These are phyloP conservation scores for Phorcus lineatus DNA, from an alignment of 2,888 invertebrate genomes.

Conservation along the genomic window DNA sequence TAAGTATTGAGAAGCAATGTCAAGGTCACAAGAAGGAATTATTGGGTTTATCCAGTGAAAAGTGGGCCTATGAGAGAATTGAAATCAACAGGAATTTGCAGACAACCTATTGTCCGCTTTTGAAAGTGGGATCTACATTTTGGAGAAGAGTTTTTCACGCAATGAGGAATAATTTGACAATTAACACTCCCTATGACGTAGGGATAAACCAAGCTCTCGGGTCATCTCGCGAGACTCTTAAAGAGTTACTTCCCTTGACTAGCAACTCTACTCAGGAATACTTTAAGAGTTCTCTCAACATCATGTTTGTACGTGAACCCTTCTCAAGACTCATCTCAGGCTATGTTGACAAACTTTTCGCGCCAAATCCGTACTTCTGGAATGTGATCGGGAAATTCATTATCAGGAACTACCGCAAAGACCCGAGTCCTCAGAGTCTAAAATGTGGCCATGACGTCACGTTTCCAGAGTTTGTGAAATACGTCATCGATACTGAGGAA, in stretches of 20 bases:
- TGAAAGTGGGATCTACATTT: conserved; percentile 62
- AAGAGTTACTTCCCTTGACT: not conserved
- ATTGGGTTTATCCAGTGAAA: not conserved
- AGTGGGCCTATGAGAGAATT: conserved; percentile 31
- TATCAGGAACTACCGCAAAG: conserved; percentile 31
- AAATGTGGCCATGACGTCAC: conserved; percentile 57
- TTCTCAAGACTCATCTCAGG: conserved; percentile 56
- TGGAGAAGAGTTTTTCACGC: conserved; percentile 49
- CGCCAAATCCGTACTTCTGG: conserved; percentile 59
- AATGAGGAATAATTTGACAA: conserved; percentile 27
- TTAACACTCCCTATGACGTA: conserved; percentile 40
- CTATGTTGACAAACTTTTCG: conserved; percentile 59
- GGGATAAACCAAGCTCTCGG: conserved; percentile 34
- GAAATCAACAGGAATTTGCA: conserved; percentile 34
- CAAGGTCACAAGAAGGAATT: conserved; percentile 1
- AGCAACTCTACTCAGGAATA: not conserved
- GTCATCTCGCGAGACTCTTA: conserved; percentile 8
- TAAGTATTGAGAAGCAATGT: not conserved
- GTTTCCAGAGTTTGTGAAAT: conserved; percentile 55
- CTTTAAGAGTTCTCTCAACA: conserved; percentile 40
- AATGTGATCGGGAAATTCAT: conserved; percentile 42
- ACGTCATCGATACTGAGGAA: conserved; percentile 41
- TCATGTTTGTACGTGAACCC: conserved; percentile 59
- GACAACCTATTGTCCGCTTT: conserved; percentile 58
- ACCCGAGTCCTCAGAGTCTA: conserved; percentile 9